Conservation (phyloP, 1,140 invertebrate species). For the Drosophila sechellia region DNA sequence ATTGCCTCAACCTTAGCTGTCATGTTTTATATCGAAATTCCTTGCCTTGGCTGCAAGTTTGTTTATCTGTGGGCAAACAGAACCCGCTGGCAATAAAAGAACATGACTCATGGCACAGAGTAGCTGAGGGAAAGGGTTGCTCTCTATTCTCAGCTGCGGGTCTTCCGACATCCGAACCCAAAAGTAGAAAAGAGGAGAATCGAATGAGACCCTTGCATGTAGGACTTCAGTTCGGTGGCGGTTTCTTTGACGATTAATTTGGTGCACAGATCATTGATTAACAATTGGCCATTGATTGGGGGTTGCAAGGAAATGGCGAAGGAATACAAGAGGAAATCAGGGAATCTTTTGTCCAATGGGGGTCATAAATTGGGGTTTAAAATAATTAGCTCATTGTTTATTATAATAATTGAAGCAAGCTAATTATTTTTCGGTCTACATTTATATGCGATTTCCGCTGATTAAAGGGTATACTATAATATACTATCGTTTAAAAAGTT, state of each 20-base stretch:
- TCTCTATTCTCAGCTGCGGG: slow-evolving; percentile 35
- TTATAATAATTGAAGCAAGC: neutral
- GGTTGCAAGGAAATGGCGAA: neutral
- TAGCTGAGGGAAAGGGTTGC: slow-evolving; percentile 22
- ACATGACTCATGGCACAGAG: slow-evolving; percentile 21
- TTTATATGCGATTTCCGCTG: too few species aligned
- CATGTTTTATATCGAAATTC: neutral
- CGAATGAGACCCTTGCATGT: slow-evolving; percentile 28
- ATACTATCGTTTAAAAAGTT: too few species aligned
- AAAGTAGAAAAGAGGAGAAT: slow-evolving; percentile 8
- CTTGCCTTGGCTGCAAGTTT: slow-evolving; percentile 4
- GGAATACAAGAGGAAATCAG: neutral
- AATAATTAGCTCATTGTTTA: slow-evolving; percentile 8
- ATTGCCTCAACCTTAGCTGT: neutral
- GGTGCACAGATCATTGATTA: slow-evolving; percentile 67
- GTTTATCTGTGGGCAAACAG: slow-evolving; percentile 68
- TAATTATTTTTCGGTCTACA: too few species aligned
- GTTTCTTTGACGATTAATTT: slow-evolving; percentile 68
- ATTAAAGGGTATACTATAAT: too few species aligned
- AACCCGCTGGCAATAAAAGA: slow-evolving; percentile 22
- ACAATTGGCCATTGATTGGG: slow-evolving; percentile 69
- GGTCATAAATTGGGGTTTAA: neutral
- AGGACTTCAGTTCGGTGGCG: slow-evolving; percentile 50
- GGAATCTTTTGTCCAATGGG: neutral
- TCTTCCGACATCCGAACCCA: slow-evolving; percentile 21